Conservation (phyloP, 1,140 invertebrate genomes). For the Pseudomyrmex concolor region DNA sequence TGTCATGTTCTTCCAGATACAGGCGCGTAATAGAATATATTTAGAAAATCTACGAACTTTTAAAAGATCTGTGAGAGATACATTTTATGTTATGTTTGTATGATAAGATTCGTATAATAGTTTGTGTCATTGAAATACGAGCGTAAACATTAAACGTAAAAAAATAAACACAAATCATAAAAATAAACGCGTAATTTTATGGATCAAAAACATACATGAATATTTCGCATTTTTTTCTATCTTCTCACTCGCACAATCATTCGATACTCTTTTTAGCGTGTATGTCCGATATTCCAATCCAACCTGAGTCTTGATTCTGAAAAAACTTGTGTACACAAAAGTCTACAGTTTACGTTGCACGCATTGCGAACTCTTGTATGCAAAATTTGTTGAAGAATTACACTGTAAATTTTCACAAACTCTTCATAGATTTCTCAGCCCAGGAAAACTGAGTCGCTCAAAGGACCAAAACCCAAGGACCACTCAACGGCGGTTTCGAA, state of each 20-base stretch:
- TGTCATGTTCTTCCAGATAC: too few relatives aligned
- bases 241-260: not conserved
- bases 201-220: not conserved
- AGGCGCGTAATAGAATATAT: too few relatives aligned
- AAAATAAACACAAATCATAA: not conserved
- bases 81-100: not conserved
- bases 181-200: conserved; percentile 14
- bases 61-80: not conserved
- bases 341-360: too few relatives aligned
- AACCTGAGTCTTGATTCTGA: too few relatives aligned
- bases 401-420: not conserved
- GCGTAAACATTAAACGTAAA: not conserved
- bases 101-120: conserved; percentile 11
- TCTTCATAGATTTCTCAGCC: not conserved
- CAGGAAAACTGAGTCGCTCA: not conserved
- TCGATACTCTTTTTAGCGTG: too few relatives aligned
- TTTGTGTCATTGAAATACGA: conserved; percentile 4
- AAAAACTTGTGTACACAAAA: too few relatives aligned
- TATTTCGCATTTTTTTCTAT: not conserved
- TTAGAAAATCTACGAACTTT: too few relatives aligned
- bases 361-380: too few relatives aligned
- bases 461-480: not conserved
- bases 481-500: not conserved
- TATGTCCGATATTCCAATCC: too few relatives aligned
- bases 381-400: too few relatives aligned